These are phyloP conservation scores for Lontra canadensis DNA, from an alignment of 2,113 vertebrate genomes.

Conservation along the genomic window DNA sequence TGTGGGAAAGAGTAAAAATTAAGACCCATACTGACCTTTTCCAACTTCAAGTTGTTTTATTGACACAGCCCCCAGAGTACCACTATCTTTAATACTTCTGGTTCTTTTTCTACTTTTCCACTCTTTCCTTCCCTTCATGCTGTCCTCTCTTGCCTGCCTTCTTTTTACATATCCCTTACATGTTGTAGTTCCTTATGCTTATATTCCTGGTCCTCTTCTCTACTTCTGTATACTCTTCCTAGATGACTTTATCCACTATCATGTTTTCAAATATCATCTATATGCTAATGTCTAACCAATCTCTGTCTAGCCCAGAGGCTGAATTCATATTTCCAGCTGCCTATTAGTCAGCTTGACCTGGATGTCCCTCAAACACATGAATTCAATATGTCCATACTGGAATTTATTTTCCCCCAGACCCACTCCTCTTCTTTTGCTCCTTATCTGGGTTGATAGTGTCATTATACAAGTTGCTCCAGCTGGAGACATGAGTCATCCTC, in stretches of 20 bases:
- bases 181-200: neutral
- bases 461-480: constrained; percentile 1
- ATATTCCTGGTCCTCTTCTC: neutral
- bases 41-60: neutral
- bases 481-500: constrained; percentile 6
- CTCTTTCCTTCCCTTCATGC: neutral
- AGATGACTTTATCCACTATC: neutral
- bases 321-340: neutral
- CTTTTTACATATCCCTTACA: neutral
- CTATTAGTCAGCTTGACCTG: neutral
- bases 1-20: neutral
- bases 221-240: neutral
- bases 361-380: neutral
- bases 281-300: neutral
- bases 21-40: neutral
- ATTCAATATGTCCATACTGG: neutral
- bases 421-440: neutral
- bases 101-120: neutral
- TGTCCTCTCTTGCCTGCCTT: neutral
- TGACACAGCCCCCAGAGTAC: neutral
- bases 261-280: neutral
- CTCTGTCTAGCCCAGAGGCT: neutral
- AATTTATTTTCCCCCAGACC: neutral
- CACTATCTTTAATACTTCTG: no score
- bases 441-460: neutral